Conservation (phyloP, 30 jellyfish, hydroid and myxozoan genomes). For the Pseudorhiza aurosa region DNA sequence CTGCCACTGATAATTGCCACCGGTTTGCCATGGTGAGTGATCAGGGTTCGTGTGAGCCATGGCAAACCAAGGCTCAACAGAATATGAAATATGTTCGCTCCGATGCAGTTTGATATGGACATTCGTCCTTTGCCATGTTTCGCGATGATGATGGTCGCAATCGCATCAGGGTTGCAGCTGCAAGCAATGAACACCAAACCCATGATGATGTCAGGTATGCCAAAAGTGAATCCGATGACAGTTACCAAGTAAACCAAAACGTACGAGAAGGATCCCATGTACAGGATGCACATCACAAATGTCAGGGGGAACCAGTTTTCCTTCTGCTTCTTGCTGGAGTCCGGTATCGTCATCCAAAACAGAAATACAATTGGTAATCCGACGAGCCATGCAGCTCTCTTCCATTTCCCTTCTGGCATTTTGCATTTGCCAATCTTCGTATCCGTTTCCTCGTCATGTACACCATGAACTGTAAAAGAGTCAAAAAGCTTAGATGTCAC, state of each 20-base stretch:
- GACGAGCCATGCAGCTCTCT: slow-evolving; percentile 55
- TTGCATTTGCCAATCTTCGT: too few relatives aligned
- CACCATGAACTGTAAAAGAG: too few relatives aligned
- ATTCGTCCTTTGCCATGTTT: slow-evolving; percentile 84
- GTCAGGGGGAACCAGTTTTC: slow-evolving; percentile 61
- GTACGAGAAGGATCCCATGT: slow-evolving; percentile 78
- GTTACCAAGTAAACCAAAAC: slow-evolving; percentile 89
- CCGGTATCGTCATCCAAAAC: slow-evolving; percentile 81
- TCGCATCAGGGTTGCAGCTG: slow-evolving; percentile 94
- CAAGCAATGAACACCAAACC: slow-evolving; percentile 83
- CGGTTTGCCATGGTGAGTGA: slow-evolving; percentile 61
- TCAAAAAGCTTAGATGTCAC: too few relatives aligned
- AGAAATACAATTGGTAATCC: slow-evolving; percentile 65
- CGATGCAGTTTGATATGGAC: slow-evolving; percentile 94
- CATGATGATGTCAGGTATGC: slow-evolving; percentile 88
- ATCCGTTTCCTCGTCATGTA: too few relatives aligned
- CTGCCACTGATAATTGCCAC: slow-evolving; percentile 61
- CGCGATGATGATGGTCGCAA: slow-evolving; percentile 85
- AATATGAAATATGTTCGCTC: slow-evolving; percentile 88
- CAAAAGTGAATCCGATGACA: slow-evolving; percentile 72
- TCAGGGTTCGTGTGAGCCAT: slow-evolving; percentile 78
- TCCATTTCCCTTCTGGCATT: slow-evolving; percentile 18
- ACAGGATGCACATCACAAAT: slow-evolving; percentile 62
- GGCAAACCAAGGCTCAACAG: slow-evolving; percentile 92
- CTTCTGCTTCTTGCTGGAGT: slow-evolving; percentile 39